These are phyloP conservation scores for Tetrax tetrax DNA, from an alignment of 2,113 vertebrate genomes.

Conservation along the genomic window DNA sequence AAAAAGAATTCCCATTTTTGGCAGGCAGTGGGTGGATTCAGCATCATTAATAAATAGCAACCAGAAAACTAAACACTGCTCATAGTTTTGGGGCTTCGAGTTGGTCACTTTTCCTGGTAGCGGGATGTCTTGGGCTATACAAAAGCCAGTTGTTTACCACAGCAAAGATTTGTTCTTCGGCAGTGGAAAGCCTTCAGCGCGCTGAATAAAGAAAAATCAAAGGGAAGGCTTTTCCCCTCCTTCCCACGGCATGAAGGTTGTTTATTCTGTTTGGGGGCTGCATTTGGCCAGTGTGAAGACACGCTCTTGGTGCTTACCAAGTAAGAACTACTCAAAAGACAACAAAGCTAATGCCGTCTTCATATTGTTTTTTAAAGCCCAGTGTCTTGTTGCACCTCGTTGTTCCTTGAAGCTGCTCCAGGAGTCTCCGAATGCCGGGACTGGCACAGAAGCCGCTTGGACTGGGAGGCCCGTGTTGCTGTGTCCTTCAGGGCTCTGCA, in stretches of 20 bases:
- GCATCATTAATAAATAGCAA: neutral
- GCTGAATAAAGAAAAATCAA: neutral
- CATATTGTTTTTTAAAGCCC: neutral
- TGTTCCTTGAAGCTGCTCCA: neutral
- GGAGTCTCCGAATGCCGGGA: neutral
- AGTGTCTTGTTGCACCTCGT: neutral
- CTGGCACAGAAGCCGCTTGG: neutral
- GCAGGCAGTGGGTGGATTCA: neutral
- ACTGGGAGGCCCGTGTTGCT: neutral
- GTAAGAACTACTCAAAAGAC: neutral
- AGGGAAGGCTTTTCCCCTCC: neutral
- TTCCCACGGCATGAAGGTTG: neutral
- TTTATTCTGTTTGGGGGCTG: neutral
- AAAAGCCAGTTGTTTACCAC: neutral
- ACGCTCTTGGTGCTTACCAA: neutral
- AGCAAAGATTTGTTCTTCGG: neutral
- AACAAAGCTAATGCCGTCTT: neutral
- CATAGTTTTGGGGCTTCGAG: neutral
- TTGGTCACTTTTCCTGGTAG: neutral
- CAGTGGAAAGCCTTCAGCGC: neutral
- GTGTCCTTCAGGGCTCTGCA: neutral
- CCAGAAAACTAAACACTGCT: constrained; percentile 3
- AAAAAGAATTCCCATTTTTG: neutral
- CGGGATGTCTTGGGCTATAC: neutral
- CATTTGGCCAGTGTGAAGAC: neutral